These are phyloP conservation scores for Drosophila leonis DNA, from an alignment of 2,888 invertebrate genomes.

Conservation along the genomic window DNA sequence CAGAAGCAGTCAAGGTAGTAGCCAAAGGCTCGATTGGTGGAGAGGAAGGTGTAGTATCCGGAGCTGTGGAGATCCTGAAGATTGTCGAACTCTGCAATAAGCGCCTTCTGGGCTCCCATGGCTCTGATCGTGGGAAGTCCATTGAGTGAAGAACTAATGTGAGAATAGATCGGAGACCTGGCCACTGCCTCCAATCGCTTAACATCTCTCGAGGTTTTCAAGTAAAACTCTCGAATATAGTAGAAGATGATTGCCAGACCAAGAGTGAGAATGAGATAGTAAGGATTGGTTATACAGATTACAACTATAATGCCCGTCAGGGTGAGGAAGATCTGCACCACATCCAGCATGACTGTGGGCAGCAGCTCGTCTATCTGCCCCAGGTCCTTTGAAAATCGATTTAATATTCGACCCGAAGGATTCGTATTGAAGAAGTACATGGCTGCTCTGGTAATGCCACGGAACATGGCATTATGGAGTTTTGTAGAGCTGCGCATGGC, in stretches of 20 bases:
- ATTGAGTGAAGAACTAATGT: constrained; percentile 94
- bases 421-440: constrained; percentile 95
- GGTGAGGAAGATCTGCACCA: constrained; percentile 90
- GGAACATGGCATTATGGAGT: constrained; percentile 94
- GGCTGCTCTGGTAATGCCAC: constrained; percentile 90
- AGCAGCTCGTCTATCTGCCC: constrained; percentile 86
- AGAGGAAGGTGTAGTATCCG: constrained; percentile 95
- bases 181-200: constrained; percentile 93
- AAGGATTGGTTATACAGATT: constrained; percentile 91
- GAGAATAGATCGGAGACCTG: constrained; percentile 97
- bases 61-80: constrained; percentile 95
- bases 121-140: constrained; percentile 97
- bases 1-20: constrained; percentile 96
- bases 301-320: constrained; percentile 92
- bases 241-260: constrained; percentile 91
- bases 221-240: constrained; percentile 90
- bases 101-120: constrained; percentile 92
- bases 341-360: constrained; percentile 84
- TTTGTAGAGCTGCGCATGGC: constrained; percentile 91
- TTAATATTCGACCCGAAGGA: constrained; percentile 92
- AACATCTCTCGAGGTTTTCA: constrained; percentile 92
- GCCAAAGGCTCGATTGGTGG: constrained; percentile 96
- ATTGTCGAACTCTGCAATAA: constrained; percentile 92
- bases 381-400: constrained; percentile 96
- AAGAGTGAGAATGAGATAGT: constrained; percentile 90